Evolutionary conservation across 1,140 invertebrate species (phyloP), one percentile per base, ranked within the genome.

Genomic region (Camponotus pennsylvanicus): DNA sequence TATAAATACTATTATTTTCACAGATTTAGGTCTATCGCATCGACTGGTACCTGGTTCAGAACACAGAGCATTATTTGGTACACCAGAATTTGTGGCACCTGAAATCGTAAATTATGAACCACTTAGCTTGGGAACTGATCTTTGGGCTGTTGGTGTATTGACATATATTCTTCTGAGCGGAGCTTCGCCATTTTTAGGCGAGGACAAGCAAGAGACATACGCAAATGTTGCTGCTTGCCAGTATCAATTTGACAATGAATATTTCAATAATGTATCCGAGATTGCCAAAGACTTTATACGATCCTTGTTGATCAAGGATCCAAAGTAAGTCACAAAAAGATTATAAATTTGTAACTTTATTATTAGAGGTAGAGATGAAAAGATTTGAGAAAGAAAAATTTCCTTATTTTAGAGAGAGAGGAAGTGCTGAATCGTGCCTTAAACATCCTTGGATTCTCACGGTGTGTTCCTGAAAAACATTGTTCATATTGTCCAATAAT

Each of bases 51-150:
- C 93, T 95, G 92, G 95, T 93, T 95, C 95, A 40, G 94, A 96
- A 89, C 94, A 96, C 37, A 93, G 95, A 88, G 95, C 95, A 59
- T 90, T 96, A 52, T 96, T 96, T 92, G 96, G 96, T 75, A 96
- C 96, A 83, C 96, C 96, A 3, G 96, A 97, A 92, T 94, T 96
- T 93, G 89, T 95, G 94, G 97, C 97, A 15, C 97, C 97, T 66
- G 97, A 97, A 95, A 96, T 97, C 71, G 95, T 97, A 27, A 97
- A 96, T 93, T 97, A 97, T 91, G 97, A 97, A 92, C 96, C 97
- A 34, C 95, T 97, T 27, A 96, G 95, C 88, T 93, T 97, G 18
- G 95, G 96, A 85, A 97, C 97, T 45, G 97, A 97, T 92, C 96
- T 97, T 95, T 97, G 97, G 97, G 97, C 96, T 88, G 94, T 97